Base-by-base conservation (phyloP, 53 echinoderm and acorn worm genomes). In the Temnopleurus reevesii region DNA sequence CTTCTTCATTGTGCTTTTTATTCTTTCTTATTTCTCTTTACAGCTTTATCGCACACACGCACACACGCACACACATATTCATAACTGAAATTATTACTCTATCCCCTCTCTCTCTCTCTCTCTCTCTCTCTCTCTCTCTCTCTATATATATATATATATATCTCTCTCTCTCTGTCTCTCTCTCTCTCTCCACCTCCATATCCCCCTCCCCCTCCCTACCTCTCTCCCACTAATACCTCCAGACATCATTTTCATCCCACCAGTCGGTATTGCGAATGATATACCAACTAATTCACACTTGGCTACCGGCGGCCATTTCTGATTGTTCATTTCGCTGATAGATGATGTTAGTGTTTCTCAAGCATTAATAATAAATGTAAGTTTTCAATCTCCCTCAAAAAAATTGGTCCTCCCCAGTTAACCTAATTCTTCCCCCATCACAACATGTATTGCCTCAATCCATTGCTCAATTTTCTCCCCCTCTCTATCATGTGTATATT, bases 341-440 rank as follows among this genome's bases (percentile, higher is more conserved):
- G n/a, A 60, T 85, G 86, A 44, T 85, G 86, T 85, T 85, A 85
- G 86, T 85, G 86, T 85, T 85, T 85, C 86, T 85, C 86, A 85
- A 85, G 60, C 86, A 85, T 85, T 85, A 85, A 85, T 85, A 85
- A 85, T 85, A 60, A 85, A 85, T 85, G 86, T 85, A 85, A 85
- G 59, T 61, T 85, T 85, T 44, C 46, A 8, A 44, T 60, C 86
- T 79, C 79, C 51, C 49, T 47, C 26, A 28, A 26, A 47, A 79
- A n/a, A n/a, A n/a, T n/a, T n/a, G 28, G 12, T 17, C 49, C 49
- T 28, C 28, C 30, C 49, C 79, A 79, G 45, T 79, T 79, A 79
- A 79, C 79, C 79, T 49, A 79, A 79, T 79, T 79, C 49, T 79
- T n/a, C n/a, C 79, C 15, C 49, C 79, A 79, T 79, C 49, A 79